Evolutionary conservation across 2,888 invertebrate species (phyloP).

Genomic region (Himalopsyche tibetana): DNA sequence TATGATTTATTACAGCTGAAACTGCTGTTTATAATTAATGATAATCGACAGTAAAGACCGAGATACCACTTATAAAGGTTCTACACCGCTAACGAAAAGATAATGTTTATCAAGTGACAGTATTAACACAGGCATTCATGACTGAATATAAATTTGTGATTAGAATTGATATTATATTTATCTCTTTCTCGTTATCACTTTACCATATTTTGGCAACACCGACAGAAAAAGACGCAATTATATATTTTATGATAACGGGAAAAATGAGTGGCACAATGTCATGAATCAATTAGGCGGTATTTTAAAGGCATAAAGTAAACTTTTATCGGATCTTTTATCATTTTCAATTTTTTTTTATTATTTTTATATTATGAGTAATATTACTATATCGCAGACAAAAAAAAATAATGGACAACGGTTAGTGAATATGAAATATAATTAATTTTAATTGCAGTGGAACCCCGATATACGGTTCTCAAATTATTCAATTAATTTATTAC

Average conservation of each 20-base stretch:
- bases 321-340: too few relatives aligned
- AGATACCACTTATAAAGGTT: neutral
- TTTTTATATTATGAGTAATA: too few relatives aligned
- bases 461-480: too few relatives aligned
- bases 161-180: neutral
- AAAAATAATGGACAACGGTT: too few relatives aligned
- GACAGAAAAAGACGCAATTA: neutral
- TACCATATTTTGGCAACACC: neutral
- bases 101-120: conserved; percentile 4
- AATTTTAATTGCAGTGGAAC: too few relatives aligned
- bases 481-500: too few relatives aligned
- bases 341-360: too few relatives aligned
- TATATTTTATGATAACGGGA: neutral
- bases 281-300: neutral
- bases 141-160: neutral
- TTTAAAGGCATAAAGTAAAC: neutral
- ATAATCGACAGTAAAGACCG: too few relatives aligned
- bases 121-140: neutral
- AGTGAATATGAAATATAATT: too few relatives aligned
- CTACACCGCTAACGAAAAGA: neutral
- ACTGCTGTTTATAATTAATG: too few relatives aligned
- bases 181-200: conserved; percentile 18
- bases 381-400: too few relatives aligned
- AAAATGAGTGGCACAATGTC: neutral
- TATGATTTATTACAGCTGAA: too few relatives aligned